phyloP scores from a whole-genome alignment of 2,888 invertebrate genomes.

The Morpho helenor region DNA sequence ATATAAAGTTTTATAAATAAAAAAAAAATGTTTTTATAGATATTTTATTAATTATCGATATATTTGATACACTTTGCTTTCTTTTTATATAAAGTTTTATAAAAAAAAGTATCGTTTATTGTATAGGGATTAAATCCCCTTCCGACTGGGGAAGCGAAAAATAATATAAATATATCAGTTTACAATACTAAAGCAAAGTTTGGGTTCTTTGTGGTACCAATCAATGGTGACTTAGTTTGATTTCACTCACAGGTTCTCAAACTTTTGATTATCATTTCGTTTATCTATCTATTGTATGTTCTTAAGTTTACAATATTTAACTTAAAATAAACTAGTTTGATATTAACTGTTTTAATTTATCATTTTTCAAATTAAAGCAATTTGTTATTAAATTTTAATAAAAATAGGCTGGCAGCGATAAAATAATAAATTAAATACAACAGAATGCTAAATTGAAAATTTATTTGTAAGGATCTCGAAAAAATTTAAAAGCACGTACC shows the following conservation, averaged over 20 bases:
- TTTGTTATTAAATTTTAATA: background rate
- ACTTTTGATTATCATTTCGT: conserved; percentile 23
- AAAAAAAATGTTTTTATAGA: too few species aligned
- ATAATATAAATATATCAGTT: conserved; percentile 77
- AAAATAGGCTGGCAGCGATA: too few species aligned
- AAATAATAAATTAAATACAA: too few species aligned
- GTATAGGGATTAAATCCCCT: conserved; percentile 50
- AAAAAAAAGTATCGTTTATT: conserved; percentile 20
- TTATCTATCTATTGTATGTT: background rate
- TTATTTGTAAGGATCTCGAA: too few species aligned
- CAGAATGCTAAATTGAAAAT: too few species aligned
- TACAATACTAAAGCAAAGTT: conserved; percentile 63
- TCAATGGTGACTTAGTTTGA: conserved; percentile 52
- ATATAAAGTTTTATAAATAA: too few species aligned
- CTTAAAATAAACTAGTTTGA: background rate
- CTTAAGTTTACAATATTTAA: background rate
- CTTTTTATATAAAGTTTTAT: too few species aligned
- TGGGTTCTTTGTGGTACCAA: conserved; percentile 69
- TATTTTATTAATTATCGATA: too few species aligned
- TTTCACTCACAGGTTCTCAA: conserved; percentile 45
- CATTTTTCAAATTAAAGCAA: background rate
- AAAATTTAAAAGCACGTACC: too few species aligned
- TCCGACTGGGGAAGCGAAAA: conserved; percentile 60
- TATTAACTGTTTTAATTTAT: background rate
- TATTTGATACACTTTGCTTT: too few species aligned